phyloP scores from a whole-genome alignment of 2,888 invertebrate genomes.

The Mythimna vitellina region DNA sequence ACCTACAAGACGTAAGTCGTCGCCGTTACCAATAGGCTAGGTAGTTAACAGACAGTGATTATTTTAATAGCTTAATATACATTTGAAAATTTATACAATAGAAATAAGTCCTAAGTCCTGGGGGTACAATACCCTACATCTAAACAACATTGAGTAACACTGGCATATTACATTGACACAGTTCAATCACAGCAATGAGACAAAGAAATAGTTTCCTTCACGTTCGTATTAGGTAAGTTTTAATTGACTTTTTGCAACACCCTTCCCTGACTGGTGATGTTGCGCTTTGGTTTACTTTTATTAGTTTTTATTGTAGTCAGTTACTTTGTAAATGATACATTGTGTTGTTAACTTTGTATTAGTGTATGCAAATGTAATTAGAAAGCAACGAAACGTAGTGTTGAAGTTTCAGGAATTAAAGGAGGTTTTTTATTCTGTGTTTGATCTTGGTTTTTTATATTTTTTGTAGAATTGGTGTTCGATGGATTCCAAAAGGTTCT shows the following conservation, averaged over 20 bases:
- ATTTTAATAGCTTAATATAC: too few species aligned
- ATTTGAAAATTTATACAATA: not conserved
- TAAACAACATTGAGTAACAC: slow-evolving; percentile 20
- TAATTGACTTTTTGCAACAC: slow-evolving; percentile 82
- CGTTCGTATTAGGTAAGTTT: slow-evolving; percentile 80
- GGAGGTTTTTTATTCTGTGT: slow-evolving; percentile 3
- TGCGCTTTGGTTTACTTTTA: slow-evolving; percentile 61
- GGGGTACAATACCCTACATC: too few species aligned
- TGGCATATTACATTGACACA: slow-evolving; percentile 51
- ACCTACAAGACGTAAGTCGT: too few species aligned
- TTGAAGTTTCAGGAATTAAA: slow-evolving; percentile 29
- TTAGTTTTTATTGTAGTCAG: slow-evolving; percentile 57
- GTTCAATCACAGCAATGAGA: slow-evolving; percentile 67
- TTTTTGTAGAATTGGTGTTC: too few species aligned
- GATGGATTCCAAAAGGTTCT: too few species aligned
- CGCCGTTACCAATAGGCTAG: too few species aligned
- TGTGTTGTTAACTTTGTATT: slow-evolving; percentile 41
- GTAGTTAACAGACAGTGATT: too few species aligned
- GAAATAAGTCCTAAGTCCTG: too few species aligned
- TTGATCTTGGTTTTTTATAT: not conserved
- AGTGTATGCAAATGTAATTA: slow-evolving; percentile 58
- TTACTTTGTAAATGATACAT: slow-evolving; percentile 54
- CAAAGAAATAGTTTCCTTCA: slow-evolving; percentile 65
- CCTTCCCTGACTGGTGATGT: slow-evolving; percentile 70
- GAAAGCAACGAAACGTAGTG: slow-evolving; percentile 32